Base-by-base conservation (phyloP, 1,140 invertebrate species). In the Drosophila tani region DNA sequence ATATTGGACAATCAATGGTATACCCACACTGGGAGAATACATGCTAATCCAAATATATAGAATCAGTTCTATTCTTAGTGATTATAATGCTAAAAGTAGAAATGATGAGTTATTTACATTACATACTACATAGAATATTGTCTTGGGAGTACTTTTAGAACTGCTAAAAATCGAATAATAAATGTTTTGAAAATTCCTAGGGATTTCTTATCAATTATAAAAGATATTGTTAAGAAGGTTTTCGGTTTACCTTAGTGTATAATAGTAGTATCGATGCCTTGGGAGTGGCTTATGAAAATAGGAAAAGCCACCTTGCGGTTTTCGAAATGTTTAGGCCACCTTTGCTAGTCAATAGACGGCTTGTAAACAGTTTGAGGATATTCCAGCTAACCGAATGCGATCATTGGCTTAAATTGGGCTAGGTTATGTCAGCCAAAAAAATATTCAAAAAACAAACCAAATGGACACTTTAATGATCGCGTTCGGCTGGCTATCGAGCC, bases 271-370 rank as follows among this genome's bases (percentile, higher is more conserved):
- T n/a, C n/a, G 19, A n/a, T 32, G 40, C 21, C 19, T 14, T n/a
- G 29, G 9, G 15, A 70, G 15, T 40, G 45, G 51, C 32, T 17
- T 41, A 59, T 47, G 7, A 17, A 49, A 49, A 50, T 41, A 41
- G 53, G 47, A 60, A 50, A 73, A 40, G 27, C 62, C 73, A 75
- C 41, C 51, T 49, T 71, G 67, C 32, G 46, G 24, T 19, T 49
- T 77, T 79, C 64, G 62, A 86, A 81, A 71, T 74, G 35, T 24
- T 67, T 75, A 60, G 47, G 58, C 51, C 45, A 47, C 71, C 46
- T 64, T 59, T 55, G 46, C 15, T 19, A n/a, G 24, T 57, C 51
- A 81, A 67, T 75, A 59, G 3, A 38, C 14, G n/a, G 45, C 51
- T 17, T 57, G 51, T n/a, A 49, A 51, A 43, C 43, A 29, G 24